Evolutionary conservation across 2,113 vertebrate species (phyloP).

Genomic region (Delphinus delphis): DNA sequence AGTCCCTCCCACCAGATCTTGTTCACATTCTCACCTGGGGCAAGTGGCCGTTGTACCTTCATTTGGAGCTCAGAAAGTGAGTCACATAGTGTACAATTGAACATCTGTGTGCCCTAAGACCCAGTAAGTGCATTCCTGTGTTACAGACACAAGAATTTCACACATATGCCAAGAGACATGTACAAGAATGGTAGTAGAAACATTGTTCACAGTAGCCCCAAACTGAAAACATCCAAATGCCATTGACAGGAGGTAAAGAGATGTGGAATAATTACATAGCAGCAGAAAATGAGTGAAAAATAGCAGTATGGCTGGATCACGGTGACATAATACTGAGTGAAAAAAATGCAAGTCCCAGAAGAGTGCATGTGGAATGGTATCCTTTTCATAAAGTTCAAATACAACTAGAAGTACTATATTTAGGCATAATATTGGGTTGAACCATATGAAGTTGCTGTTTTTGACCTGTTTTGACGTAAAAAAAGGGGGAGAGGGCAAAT

Average conservation of each 20-base stretch:
- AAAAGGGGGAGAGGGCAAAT: neutral
- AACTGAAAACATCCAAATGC: neutral
- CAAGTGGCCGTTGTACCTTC: neutral
- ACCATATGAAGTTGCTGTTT: neutral
- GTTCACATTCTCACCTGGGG: neutral
- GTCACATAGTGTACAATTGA: neutral
- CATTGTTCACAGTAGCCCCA: neutral
- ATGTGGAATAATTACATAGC: neutral
- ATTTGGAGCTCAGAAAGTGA: neutral
- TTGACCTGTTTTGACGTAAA: neutral
- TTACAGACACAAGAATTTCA: neutral
- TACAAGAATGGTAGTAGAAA: neutral
- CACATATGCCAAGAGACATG: neutral
- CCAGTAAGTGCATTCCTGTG: neutral
- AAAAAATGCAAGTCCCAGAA: constrained; percentile 14
- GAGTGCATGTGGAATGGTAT: neutral
- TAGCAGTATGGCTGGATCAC: neutral
- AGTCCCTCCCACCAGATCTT: neutral
- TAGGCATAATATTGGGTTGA: neutral
- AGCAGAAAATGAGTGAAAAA: constrained; percentile 1
- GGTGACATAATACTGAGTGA: neutral
- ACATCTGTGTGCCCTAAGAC: neutral
- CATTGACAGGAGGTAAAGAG: neutral
- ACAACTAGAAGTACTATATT: neutral
- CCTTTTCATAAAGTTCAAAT: neutral